Base-by-base conservation (phyloP, 1,140 invertebrate genomes). In the Hetaerina americana region DNA sequence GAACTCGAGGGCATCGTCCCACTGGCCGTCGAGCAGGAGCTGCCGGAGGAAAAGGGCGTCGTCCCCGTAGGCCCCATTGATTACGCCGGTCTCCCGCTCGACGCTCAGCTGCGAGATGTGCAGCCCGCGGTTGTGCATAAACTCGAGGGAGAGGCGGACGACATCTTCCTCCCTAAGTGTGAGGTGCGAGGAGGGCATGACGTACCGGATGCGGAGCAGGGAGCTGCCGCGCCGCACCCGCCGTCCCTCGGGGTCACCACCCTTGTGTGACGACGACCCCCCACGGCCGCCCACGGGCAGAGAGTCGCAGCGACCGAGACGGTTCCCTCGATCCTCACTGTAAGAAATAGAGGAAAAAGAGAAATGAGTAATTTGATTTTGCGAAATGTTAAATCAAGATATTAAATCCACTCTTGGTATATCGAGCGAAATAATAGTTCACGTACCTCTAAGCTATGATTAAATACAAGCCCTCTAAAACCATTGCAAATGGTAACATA, bases 1-100 rank as follows among this genome's bases (percentile, higher is more conserved):
- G 81, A 98, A 99, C 78, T 98, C 94, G 22, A 97, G 82, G 0
- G 93, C 95, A 81, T 98, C 95, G 81, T 99, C 96, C 96, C 96
- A 98, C 82, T 97, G 95, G 26, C 97, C 97, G 82, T 98, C 96
- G 12, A 98, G 85, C 75, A 98, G 96, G 12, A 98, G 85, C 67
- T 68, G 95, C 15, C 97, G 86, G 3, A 98, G 84, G 79, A 98
- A 98, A 0, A 98, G 85, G 0, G 96, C 88, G 80, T 98, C 97
- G 80, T 97, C 92, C 27, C 95, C 83, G 85, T 91, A 88, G 82
- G 94, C 83, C 78, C 88, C 95, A 83, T 98, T 99, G 78, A 98
- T 96, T 25, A 98, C 90, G 15, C 96, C 96, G 0, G 95, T 95
- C 82, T 99, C 96, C 26, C 95, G 84, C 82, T 99, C 96, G 66